phyloP scores from a whole-genome alignment of 2,888 invertebrate species.

The Pandemis corylana region DNA sequence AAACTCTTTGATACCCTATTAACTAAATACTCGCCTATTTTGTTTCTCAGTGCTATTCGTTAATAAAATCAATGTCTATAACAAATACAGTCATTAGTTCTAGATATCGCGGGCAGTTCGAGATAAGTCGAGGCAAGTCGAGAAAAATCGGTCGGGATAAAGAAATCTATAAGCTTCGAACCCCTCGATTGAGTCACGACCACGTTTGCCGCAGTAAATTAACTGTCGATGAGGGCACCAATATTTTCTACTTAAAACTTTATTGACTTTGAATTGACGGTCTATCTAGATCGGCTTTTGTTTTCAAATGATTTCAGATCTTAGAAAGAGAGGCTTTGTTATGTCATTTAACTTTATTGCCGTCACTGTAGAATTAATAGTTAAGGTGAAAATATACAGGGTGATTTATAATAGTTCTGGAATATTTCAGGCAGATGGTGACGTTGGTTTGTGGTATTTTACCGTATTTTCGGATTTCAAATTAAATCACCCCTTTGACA shows the following conservation, averaged over 20 bases:
- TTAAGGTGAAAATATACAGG: no score
- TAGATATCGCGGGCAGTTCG: not conserved
- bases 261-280: constrained; percentile 17
- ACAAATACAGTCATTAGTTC: not conserved
- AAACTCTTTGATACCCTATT: no score
- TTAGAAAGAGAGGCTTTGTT: no score
- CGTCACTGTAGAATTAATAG: no score
- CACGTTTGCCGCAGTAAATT: constrained; percentile 35
- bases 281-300: not conserved
- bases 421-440: no score
- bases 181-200: constrained; percentile 27
- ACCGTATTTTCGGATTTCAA: no score
- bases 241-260: constrained; percentile 35
- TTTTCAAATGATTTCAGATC: not conserved
- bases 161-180: constrained; percentile 31
- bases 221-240: constrained; percentile 25
- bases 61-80: not conserved
- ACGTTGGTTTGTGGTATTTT: no score
- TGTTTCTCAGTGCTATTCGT: not conserved
- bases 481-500: no score
- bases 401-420: no score
- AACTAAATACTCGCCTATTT: not conserved
- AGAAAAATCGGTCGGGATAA: constrained; percentile 8
- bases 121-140: not conserved
- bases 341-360: no score